These are phyloP conservation scores for Tachypleus tridentatus DNA, from an alignment of 1,140 invertebrate genomes.

Conservation along the genomic window DNA sequence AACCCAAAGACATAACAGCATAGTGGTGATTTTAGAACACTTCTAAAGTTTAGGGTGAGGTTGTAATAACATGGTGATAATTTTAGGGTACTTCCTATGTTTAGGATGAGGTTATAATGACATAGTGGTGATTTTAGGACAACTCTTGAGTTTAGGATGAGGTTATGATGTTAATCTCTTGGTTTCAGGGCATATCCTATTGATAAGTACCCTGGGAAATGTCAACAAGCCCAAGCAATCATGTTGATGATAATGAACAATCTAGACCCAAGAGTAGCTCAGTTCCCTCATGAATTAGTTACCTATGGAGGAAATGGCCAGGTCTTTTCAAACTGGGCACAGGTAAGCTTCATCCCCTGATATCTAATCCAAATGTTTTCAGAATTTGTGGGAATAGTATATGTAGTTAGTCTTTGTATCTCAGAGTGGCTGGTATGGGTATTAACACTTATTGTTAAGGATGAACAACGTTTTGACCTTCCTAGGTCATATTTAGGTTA, in stretches of 20 bases:
- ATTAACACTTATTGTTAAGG: no score
- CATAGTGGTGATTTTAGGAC: background rate
- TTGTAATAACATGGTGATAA: background rate
- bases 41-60: background rate
- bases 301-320: slow-evolving; percentile 59
- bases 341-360: slow-evolving; percentile 33
- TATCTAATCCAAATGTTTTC: background rate
- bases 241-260: slow-evolving; percentile 59
- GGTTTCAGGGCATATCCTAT: slow-evolving; percentile 45
- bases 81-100: background rate
- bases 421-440: no score
- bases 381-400: background rate
- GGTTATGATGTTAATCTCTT: slow-evolving; percentile 3
- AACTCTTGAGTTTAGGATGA: background rate
- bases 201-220: slow-evolving; percentile 41
- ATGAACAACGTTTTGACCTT: no score
- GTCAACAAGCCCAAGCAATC: slow-evolving; percentile 44
- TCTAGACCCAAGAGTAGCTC: slow-evolving; percentile 46
- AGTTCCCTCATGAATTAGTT: slow-evolving; percentile 40
- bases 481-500: no score
- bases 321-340: slow-evolving; percentile 57
- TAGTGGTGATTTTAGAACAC: background rate
- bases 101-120: background rate
- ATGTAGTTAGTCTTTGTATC: background rate
- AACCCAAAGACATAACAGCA: no score